A percentile compares a stretch with the other conserved stretches of the same genome.
These are phyloP conservation scores for Oreonectes daqikongensis DNA, from an alignment of 2,797 vertebrate species.

Conservation along the genomic window DNA sequence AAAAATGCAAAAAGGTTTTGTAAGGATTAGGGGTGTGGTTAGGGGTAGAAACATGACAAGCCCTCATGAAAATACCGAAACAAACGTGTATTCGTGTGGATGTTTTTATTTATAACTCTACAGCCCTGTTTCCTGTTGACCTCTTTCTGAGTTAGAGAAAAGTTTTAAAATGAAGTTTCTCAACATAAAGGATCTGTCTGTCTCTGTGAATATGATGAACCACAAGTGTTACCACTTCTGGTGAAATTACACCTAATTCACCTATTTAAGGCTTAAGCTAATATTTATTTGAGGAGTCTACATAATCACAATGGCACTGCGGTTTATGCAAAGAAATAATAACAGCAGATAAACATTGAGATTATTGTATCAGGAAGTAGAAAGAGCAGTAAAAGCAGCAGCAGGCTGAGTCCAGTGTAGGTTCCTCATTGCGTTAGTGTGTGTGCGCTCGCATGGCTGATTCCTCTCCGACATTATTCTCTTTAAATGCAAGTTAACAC, in stretches of 20 bases:
- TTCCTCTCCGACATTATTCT: conserved; percentile 11
- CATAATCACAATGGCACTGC: background rate
- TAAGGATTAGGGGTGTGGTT: background rate
- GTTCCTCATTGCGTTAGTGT: conserved; percentile 56
- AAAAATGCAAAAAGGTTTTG: background rate
- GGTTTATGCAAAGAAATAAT: conserved; percentile 56
- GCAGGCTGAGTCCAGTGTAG: conserved; percentile 22
- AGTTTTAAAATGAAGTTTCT: too few species aligned
- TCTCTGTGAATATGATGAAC: background rate
- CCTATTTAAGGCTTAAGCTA: background rate
- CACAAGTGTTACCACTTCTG: background rate
- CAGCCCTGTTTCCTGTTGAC: background rate
- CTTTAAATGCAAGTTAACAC: conserved; percentile 17
- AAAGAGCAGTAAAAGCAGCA: conserved; percentile 46
- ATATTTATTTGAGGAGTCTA: background rate
- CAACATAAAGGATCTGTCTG: background rate
- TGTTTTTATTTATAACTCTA: background rate
- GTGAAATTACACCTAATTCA: too few species aligned
- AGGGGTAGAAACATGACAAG: too few species aligned
- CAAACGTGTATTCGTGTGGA: too few species aligned
- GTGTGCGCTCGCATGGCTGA: background rate
- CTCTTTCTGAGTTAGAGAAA: background rate
- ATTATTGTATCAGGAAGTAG: conserved; percentile 60
- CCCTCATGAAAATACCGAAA: too few species aligned
- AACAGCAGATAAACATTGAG: conserved; percentile 22